These are phyloP conservation scores for Hypsibius dujardini DNA, from an alignment of 1,140 invertebrate genomes.

Conservation along the genomic window DNA sequence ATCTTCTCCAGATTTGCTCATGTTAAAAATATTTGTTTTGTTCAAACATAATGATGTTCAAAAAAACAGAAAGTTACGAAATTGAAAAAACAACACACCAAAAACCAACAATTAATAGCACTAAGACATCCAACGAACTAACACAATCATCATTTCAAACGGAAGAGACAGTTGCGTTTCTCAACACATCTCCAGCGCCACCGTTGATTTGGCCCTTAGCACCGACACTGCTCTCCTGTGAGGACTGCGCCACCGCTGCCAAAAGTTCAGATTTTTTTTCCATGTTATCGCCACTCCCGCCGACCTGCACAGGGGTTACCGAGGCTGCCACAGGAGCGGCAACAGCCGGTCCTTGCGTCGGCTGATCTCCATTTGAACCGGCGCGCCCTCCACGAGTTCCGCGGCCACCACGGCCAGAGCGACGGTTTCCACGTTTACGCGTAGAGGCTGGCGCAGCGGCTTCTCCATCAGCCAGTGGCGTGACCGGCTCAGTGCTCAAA, in stretches of 20 bases:
- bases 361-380: not conserved
- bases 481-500: not conserved
- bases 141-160: not conserved
- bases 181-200: conserved; percentile 4
- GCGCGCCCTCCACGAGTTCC: not conserved
- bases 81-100: too few species aligned
- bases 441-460: too few species aligned
- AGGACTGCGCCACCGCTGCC: not conserved
- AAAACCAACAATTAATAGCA: too few species aligned
- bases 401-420: not conserved
- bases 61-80: too few species aligned
- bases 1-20: too few species aligned
- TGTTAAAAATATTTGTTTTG: not conserved
- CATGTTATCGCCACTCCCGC: not conserved
- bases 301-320: too few species aligned
- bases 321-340: too few species aligned
- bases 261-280: not conserved
- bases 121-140: too few species aligned
- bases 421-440: not conserved
- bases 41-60: not conserved
- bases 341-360: not conserved
- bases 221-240: not conserved
- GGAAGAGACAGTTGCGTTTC: not conserved
- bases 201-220: not conserved
- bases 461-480: too few species aligned